Evolutionary conservation across 2,797 vertebrate species (phyloP).

Genomic region (Lerista edwardsae): DNA sequence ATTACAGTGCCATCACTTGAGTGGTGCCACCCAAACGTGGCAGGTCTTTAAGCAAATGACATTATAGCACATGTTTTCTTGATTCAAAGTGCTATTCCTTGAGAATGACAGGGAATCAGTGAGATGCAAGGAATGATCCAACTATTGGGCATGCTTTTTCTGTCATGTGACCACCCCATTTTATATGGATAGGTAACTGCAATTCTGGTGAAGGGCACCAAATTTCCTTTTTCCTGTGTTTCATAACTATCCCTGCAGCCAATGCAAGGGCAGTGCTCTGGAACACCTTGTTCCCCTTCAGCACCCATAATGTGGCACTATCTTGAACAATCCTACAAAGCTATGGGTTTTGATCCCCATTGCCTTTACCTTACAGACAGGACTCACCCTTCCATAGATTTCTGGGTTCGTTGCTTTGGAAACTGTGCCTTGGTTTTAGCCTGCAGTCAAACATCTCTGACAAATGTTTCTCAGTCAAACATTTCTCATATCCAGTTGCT

Average conservation of each 20-base stretch:
- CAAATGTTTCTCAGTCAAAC: no score
- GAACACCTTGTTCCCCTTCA: not conserved
- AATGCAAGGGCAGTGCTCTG: not conserved
- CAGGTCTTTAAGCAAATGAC: not conserved
- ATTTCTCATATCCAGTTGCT: not conserved
- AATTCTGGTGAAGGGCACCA: conserved; percentile 24
- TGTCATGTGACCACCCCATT: conserved; percentile 2
- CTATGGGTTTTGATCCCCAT: not conserved
- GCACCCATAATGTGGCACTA: not conserved
- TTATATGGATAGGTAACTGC: not conserved
- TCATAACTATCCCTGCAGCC: not conserved
- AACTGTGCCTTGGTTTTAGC: not conserved
- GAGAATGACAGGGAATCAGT: conserved; percentile 25
- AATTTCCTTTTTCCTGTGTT: conserved; percentile 16
- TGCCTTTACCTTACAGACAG: not conserved
- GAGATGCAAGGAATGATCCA: not conserved
- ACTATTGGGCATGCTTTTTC: not conserved
- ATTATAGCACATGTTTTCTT: not conserved
- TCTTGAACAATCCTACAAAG: not conserved
- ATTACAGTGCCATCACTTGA: conserved; percentile 5
- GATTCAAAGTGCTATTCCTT: conserved; percentile 27
- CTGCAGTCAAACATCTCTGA: not conserved
- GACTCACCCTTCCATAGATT: not conserved
- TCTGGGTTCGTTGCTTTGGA: not conserved
- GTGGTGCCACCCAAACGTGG: not conserved